A percentile compares a stretch with the other conserved stretches of the same genome.
Evolutionary conservation across 2,888 invertebrate species (phyloP).

Genomic region (Drosophila colorata): DNA sequence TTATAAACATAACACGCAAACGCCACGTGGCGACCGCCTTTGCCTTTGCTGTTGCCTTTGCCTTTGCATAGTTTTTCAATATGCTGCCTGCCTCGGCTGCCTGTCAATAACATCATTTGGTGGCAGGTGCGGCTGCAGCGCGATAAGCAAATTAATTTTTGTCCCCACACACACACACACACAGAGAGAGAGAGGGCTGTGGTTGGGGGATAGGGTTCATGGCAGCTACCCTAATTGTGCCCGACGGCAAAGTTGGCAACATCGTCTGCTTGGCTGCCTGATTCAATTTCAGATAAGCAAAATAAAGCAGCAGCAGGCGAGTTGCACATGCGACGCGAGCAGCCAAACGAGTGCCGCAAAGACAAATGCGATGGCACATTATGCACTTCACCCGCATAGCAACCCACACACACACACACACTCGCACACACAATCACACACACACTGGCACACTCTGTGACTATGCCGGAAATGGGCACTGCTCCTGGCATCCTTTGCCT

Average conservation of each 20-base stretch:
- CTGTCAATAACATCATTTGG: slow-evolving; percentile 77
- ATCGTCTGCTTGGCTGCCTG: slow-evolving; percentile 72
- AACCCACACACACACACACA: slow-evolving; percentile 33
- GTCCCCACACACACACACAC: slow-evolving; percentile 20
- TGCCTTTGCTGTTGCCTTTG: not conserved
- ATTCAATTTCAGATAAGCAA: slow-evolving; percentile 82
- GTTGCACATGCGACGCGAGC: slow-evolving; percentile 61
- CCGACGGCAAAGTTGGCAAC: slow-evolving; percentile 62
- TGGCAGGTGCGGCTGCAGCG: slow-evolving; percentile 71
- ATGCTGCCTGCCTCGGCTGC: slow-evolving; percentile 25
- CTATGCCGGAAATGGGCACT: slow-evolving; percentile 64
- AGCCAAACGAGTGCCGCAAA: slow-evolving; percentile 42
- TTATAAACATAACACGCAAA: slow-evolving; percentile 78
- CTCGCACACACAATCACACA: slow-evolving; percentile 14
- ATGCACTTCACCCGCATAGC: slow-evolving; percentile 75
- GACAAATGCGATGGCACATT: slow-evolving; percentile 78
- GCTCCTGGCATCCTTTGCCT: slow-evolving; percentile 17
- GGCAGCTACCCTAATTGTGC: slow-evolving; percentile 73
- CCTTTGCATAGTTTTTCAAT: slow-evolving; percentile 60
- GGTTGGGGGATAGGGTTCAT: slow-evolving; percentile 6
- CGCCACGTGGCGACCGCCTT: slow-evolving; percentile 62
- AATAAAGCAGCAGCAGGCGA: slow-evolving; percentile 70
- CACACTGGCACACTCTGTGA: no score
- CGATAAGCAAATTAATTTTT: slow-evolving; percentile 82
- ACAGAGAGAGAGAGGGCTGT: not conserved